These are phyloP conservation scores for Leptoclinus maculatus DNA, from an alignment of 2,797 vertebrate species.

Conservation along the genomic window DNA sequence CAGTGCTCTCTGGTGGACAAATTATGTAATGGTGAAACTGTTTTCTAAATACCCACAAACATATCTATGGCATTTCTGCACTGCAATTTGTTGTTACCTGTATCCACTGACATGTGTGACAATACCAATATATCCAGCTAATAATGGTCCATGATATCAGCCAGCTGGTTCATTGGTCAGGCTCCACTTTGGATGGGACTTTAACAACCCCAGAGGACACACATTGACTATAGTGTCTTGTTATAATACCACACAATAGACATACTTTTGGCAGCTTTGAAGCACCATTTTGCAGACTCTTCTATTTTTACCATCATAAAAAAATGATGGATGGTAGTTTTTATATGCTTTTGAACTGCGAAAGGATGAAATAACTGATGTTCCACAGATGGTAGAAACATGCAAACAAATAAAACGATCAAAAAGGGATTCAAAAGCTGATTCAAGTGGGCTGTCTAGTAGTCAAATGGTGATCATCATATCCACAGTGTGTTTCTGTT, in stretches of 20 bases:
- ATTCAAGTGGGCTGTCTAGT: constrained; percentile 1
- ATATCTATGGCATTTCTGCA: background rate
- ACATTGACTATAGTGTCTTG: background rate
- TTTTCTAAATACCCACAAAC: background rate
- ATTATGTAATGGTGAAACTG: background rate
- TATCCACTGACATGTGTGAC: too few relatives aligned
- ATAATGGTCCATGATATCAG: background rate
- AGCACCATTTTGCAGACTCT: background rate
- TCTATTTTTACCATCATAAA: background rate
- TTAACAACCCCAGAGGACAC: background rate
- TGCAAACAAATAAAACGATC: constrained; percentile 39
- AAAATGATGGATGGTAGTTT: constrained; percentile 19
- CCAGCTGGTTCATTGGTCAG: background rate
- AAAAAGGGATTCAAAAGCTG: constrained; percentile 16
- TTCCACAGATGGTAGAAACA: constrained; percentile 39
- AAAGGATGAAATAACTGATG: constrained; percentile 26
- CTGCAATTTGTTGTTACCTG: background rate
- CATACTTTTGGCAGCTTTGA: constrained; percentile 11
- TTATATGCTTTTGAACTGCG: background rate
- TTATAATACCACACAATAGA: background rate
- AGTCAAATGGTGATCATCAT: background rate
- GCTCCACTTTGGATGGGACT: background rate
- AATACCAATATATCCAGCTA: background rate
- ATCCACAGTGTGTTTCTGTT: background rate
- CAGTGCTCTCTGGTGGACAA: constrained; percentile 18